phyloP scores from a whole-genome alignment of 1,140 invertebrate genomes.

The Brachionus rubens region DNA sequence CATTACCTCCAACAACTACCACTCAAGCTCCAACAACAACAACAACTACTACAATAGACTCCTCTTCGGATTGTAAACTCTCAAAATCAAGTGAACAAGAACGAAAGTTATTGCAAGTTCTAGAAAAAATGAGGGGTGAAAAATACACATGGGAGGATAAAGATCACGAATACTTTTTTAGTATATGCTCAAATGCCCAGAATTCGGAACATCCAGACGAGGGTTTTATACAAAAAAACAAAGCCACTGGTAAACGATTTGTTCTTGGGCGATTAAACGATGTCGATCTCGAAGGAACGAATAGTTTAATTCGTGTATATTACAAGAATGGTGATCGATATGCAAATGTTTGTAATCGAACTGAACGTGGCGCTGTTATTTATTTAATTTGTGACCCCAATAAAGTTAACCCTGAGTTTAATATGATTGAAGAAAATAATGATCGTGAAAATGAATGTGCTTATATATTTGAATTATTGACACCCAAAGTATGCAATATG shows the following conservation, averaged over 20 bases:
- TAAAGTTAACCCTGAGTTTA: neutral
- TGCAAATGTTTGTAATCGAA: slow-evolving; percentile 17
- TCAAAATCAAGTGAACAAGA: slow-evolving; percentile 5
- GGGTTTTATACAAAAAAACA: neutral
- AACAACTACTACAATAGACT: neutral
- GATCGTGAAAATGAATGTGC: neutral
- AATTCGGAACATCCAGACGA: neutral
- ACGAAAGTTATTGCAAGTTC: neutral
- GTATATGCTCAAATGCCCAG: slow-evolving; percentile 2
- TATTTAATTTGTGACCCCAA: slow-evolving; percentile 19
- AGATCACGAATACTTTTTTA: slow-evolving; percentile 33
- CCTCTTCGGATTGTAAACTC: neutral
- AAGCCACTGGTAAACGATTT: neutral
- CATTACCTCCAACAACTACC: neutral
- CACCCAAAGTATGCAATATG: neutral
- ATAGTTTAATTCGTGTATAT: neutral
- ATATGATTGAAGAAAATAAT: slow-evolving; percentile 23
- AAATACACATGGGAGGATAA: neutral
- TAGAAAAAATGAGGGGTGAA: neutral
- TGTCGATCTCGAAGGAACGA: slow-evolving; percentile 11
- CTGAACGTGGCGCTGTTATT: neutral
- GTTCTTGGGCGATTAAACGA: slow-evolving; percentile 21
- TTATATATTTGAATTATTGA: slow-evolving; percentile 24
- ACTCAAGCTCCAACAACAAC: neutral
- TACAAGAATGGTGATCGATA: slow-evolving; percentile 41